A percentile compares a stretch with the other conserved stretches of the same genome.
Conservation (phyloP, 1,140 invertebrate species). For the Caenorhabditis brenneri region DNA sequence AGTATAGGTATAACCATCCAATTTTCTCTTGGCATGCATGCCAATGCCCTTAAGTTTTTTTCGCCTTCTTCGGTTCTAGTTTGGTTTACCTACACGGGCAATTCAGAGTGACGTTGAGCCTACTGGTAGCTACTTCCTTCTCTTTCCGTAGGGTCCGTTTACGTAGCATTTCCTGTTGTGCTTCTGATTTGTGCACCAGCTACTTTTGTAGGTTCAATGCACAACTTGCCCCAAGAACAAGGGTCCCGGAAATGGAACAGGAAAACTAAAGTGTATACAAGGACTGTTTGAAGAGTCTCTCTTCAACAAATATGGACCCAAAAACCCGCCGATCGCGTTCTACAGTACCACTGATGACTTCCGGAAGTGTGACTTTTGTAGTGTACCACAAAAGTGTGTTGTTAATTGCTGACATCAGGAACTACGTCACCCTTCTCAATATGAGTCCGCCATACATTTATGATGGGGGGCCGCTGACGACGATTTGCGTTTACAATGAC, state of each 20-base stretch:
- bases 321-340: neutral
- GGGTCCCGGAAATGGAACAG: too few species aligned
- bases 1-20: too few species aligned
- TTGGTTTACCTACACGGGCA: neutral
- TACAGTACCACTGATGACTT: neutral
- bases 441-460: slow-evolving; percentile 9
- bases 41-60: neutral
- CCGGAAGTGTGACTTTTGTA: neutral
- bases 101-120: neutral
- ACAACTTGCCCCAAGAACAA: too few species aligned
- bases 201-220: slow-evolving; percentile 18
- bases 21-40: neutral
- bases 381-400: neutral
- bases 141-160: neutral
- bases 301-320: too few species aligned
- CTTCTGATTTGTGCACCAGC: slow-evolving; percentile 18
- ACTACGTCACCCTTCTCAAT: neutral
- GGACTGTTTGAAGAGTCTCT: too few species aligned
- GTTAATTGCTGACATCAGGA: neutral
- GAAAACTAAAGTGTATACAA: too few species aligned
- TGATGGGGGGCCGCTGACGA: neutral
- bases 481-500: neutral
- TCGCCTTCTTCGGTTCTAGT: slow-evolving; percentile 12
- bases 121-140: neutral
- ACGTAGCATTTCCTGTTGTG: slow-evolving; percentile 35